Base-by-base conservation (phyloP, 2,113 vertebrate species). In the Noctilio leporinus region DNA sequence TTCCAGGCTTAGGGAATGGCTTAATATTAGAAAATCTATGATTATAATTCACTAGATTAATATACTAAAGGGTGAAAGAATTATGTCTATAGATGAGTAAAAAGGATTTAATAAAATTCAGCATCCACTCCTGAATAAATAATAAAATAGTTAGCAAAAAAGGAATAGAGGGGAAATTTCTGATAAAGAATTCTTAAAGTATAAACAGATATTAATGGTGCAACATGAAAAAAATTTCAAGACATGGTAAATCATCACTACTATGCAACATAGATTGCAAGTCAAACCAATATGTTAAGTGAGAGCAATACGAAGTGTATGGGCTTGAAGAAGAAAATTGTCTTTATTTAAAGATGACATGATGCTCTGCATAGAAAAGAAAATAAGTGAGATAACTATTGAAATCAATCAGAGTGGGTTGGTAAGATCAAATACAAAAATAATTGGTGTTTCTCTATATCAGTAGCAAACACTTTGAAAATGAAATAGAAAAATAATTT, bases 391-490 rank as follows among this genome's bases (percentile, higher is more conserved):
- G 15, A 24, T 82, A 89, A 82, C 38, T 43, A 15, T 47, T 53
- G 53, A 86, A 86, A 70, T 33, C 38, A 69, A 33, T 83, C 67
- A 64, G 30, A 92, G 55, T 24, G 62, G 55, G 33, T 45, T 77
- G 88, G 57, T 35, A 82, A 95, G 78, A 51, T 72, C 80, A 47
- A 72, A 40, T 67, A 80, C 49, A 95, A 69, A 96, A 76, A 53
- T 28, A 69, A 53, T 35, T 38, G 10, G 28, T 76, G 43, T 26
- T 76, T 80, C 33, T 87, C 75, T 89, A 33, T 33, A 47, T 24
- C 43, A 53, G n/a, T 8, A 70, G 69, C 69, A 64, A 77, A 30
- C 30, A 77, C 33, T 72, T 83, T 10, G 26, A 75, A 89, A 84
- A 72, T 53, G 10, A 93, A 93, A 70, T 33, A 33, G 17, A 43